Conservation (phyloP, 2,797 vertebrate species). For the Hydrolagus colliei region DNA sequence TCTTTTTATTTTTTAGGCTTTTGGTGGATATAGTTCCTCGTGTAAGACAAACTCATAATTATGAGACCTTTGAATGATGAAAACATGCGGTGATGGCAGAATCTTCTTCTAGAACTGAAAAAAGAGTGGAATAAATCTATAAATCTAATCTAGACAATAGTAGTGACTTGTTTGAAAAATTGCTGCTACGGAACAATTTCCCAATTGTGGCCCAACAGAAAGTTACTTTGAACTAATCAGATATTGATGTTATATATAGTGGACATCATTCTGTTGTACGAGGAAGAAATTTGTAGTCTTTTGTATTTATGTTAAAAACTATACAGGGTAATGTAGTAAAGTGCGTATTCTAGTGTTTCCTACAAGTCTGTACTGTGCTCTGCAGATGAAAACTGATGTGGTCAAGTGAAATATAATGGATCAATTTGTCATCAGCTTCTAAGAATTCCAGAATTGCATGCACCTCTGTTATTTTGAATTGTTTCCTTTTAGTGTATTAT, state of each 20-base stretch:
- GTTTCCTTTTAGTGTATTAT: slow-evolving; percentile 9
- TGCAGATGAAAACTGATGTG: no score
- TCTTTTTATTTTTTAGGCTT: slow-evolving; percentile 59
- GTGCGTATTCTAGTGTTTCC: neutral
- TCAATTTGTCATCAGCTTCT: neutral
- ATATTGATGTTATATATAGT: neutral
- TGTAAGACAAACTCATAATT: slow-evolving; percentile 83
- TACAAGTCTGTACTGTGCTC: neutral
- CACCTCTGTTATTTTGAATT: neutral
- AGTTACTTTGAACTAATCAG: neutral
- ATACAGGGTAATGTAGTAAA: neutral
- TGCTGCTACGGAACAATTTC: neutral
- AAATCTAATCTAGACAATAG: neutral
- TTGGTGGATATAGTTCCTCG: slow-evolving; percentile 86
- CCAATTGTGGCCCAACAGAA: neutral
- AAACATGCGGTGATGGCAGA: neutral
- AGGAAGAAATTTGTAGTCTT: neutral
- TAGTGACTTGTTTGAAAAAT: slow-evolving; percentile 2
- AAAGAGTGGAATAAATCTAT: neutral
- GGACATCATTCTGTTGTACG: neutral
- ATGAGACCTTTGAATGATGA: slow-evolving; percentile 89
- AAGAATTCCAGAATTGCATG: neutral
- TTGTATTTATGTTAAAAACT: neutral
- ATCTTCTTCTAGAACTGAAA: neutral
- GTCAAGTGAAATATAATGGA: neutral